phyloP scores from a whole-genome alignment of 2,113 vertebrate species.

The Melanerpes formicivorus region DNA sequence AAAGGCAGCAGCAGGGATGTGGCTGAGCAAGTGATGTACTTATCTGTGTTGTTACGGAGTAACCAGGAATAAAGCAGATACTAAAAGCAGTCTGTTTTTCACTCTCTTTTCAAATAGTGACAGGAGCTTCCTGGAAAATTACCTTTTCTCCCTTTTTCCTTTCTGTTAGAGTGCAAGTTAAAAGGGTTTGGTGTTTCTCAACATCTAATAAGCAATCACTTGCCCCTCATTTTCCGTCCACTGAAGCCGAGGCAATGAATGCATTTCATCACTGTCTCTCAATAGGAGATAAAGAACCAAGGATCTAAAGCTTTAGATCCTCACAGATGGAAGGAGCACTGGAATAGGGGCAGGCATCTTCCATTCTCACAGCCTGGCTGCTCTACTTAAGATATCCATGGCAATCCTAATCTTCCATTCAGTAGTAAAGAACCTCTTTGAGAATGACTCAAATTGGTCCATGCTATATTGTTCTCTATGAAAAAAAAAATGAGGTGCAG shows the following conservation, averaged over 20 bases:
- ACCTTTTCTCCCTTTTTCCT: constrained; percentile 48
- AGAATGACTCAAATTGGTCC: background rate
- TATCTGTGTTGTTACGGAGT: constrained; percentile 48
- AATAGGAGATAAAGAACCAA: constrained; percentile 48
- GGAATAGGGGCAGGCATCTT: background rate
- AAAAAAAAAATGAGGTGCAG: background rate
- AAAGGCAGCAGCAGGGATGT: constrained; percentile 10
- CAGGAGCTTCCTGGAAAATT: constrained; percentile 75
- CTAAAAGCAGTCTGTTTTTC: constrained; percentile 67
- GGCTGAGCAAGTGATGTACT: constrained; percentile 49
- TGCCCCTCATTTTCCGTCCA: constrained; percentile 56
- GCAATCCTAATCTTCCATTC: background rate
- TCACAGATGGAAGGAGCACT: background rate
- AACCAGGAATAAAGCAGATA: constrained; percentile 73
- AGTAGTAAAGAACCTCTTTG: background rate
- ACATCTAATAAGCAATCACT: constrained; percentile 70
- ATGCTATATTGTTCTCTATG: rapidly evolving
- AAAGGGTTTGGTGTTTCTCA: constrained; percentile 72
- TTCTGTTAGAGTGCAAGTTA: constrained; percentile 61
- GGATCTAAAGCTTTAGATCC: background rate
- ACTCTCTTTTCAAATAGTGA: constrained; percentile 61
- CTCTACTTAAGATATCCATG: rapidly evolving
- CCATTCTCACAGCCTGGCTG: background rate
- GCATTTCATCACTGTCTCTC: constrained; percentile 67
- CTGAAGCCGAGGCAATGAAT: constrained; percentile 66